Evolutionary conservation across 2,113 vertebrate genomes (phyloP).

Genomic region (Tachysurus fulvidraco): DNA sequence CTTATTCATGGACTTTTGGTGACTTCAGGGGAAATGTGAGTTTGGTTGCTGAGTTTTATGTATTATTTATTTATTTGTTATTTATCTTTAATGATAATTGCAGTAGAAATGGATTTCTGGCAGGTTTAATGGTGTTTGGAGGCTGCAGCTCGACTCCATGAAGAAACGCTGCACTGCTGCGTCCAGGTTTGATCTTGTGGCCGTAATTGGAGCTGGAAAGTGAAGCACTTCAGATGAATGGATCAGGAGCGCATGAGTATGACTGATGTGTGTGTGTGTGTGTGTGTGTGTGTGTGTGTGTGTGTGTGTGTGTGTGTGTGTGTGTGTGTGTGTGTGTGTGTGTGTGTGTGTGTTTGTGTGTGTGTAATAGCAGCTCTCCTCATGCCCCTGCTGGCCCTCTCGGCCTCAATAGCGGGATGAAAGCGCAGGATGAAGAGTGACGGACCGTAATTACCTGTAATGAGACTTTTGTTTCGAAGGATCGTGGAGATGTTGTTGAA

Average conservation of each 20-base stretch:
- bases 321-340: slow-evolving; percentile 61
- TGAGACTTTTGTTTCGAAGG: slow-evolving; percentile 92
- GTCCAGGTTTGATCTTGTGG: slow-evolving; percentile 74
- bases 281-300: slow-evolving; percentile 63
- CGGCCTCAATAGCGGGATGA: slow-evolving; percentile 78
- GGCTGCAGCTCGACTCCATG: neutral
- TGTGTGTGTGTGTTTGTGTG: slow-evolving; percentile 58
- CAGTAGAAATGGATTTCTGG: neutral
- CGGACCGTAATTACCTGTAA: slow-evolving; percentile 88
- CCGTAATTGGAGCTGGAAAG: slow-evolving; percentile 75
- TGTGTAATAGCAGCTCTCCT: slow-evolving; percentile 65
- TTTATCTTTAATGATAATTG: neutral
- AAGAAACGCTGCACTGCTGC: slow-evolving; percentile 47
- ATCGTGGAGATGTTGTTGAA: slow-evolving; percentile 91
- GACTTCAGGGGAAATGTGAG: neutral
- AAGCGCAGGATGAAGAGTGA: slow-evolving; percentile 72
- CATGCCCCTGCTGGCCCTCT: slow-evolving; percentile 64
- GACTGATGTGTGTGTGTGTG: slow-evolving; percentile 64
- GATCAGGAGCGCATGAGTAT: slow-evolving; percentile 67
- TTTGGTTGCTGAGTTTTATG: neutral
- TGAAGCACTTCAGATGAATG: slow-evolving; percentile 79
- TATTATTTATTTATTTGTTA: neutral
- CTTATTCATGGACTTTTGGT: neutral
- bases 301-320: slow-evolving; percentile 58
- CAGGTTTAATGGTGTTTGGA: slow-evolving; percentile 9